Base-by-base conservation (phyloP, 2,888 invertebrate species). In the Drosophila bunnanda region DNA sequence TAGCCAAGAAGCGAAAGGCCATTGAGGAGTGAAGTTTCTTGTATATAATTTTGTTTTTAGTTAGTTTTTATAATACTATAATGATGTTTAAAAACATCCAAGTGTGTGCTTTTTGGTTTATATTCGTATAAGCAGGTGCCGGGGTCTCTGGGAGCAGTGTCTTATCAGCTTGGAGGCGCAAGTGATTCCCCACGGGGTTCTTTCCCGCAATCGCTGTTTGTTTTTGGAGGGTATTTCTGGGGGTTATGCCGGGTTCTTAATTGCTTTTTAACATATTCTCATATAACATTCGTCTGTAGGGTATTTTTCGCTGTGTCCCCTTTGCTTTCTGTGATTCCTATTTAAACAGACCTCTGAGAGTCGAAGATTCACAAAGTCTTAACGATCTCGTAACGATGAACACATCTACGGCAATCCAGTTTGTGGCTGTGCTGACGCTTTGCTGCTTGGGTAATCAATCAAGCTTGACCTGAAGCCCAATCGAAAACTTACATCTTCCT, bases 391-490 rank as follows among this genome's bases (percentile, higher is more conserved):
- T 8, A 67, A 54, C 53, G 52, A 77, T 86, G 72, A 73, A 66
- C 69, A 52, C 68, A 41, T 55, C 68, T 54, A 44, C 50, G 50
- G 52, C 73, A 70, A 30, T 64, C 10, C 77, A 68, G 32, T 70
- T 69, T 68, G 52, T 82, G 53, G 72, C 81, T 38, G 20, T 72
- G 17, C 68, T 76, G n/a, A 61, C 58, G 39, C 41, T 84, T 8
- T 59, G 71, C 61, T 73, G 65, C 20, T 44, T 83, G 6, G 90
- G 89, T 89, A 88, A 87, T 66, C 72, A 43, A 32, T 38, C 53
- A 57, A 50, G 28, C 15, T 15, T 10, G 0, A 13, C 3, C 15
- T 5, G 0, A 15, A 38, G 53, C 15, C 22, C 41, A 15, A 57
- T 46, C 25, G 7, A 5, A 20, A 32, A 50, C 32, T 17, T 8